Evolutionary conservation across 2,888 invertebrate species (phyloP), one percentile per base, ranked within the genome.

Genomic region (Myopa tessellatipennis): DNA sequence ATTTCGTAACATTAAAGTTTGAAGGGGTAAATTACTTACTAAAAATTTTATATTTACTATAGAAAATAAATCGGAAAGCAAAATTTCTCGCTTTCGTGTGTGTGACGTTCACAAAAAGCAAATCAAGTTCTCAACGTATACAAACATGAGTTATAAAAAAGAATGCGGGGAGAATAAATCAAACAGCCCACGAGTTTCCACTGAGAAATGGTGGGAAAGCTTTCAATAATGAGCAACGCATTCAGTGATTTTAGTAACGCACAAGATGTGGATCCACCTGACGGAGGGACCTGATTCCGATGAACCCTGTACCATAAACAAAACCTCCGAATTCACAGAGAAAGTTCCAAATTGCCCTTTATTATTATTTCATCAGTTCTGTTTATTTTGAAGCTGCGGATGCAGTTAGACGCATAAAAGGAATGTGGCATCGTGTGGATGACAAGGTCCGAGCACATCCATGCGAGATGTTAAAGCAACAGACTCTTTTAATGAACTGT

Each of bases 401-500:
- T 61, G 50, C 72, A 61, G 40, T 70, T 45, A 26, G n/a, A 45
- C 26, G 16, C 34, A 18, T 63, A 12, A 6, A 10, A 1, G 26
- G 26, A 26, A 26, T 26, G 63, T 26, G 18, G 26, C 63, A 63
- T 8, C 50, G 50, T 10, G 50, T 8, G 50, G 50, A 14, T 50
- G 0, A 14, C 50, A 34, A 18, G 61, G 26, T 10, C 2, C 26
- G 61, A 12, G 16, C 55, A 10, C 10, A 55, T 55, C 55, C 16
- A 58, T 12, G 12, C n/a, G 61, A 34, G n/a, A 2, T 36, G 38
- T 58, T 36, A 8, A 67, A 12, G 26, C 74, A 58, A 69, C 78
- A 83, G 80, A 82, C 82, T 82, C 82, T 83, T 85, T 85, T 83
- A 86, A 85, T 86, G 85, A 85, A 85, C 82, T 83, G 83, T 84